These are phyloP conservation scores for Acanthaster planci DNA, from an alignment of 35 echinoderm and acorn worm species.

Conservation along the genomic window DNA sequence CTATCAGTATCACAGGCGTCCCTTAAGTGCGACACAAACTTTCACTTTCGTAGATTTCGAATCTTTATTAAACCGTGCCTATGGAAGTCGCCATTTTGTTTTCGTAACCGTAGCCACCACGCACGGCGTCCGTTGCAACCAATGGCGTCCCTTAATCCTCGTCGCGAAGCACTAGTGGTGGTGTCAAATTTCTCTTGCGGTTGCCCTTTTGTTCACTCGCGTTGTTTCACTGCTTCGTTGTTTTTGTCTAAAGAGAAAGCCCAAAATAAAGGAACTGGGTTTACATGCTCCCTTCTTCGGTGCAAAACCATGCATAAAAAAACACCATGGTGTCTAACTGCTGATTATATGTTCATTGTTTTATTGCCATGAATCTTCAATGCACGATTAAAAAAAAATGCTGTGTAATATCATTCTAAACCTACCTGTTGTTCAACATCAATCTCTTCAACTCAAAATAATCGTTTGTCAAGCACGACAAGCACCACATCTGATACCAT, in stretches of 20 bases:
- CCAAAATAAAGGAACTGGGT: too few species aligned
- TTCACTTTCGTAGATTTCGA: conserved; percentile 5
- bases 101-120: neutral
- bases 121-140: conserved; percentile 23
- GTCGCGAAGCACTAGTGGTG: neutral
- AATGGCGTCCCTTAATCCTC: neutral
- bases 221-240: neutral
- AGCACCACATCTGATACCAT: neutral
- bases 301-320: neutral
- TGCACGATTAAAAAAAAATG: too few species aligned
- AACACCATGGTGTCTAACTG: neutral
- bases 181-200: conserved; percentile 20
- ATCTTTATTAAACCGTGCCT: neutral
- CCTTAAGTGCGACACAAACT: neutral
- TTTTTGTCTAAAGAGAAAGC: neutral
- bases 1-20: neutral
- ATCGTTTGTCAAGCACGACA: neutral
- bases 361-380: neutral
- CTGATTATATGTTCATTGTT: neutral
- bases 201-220: neutral
- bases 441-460: neutral
- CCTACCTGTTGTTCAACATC: neutral
- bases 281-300: too few species aligned
- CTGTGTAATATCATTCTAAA: too few species aligned
- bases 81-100: conserved; percentile 24